Base-by-base conservation (phyloP, 2,888 invertebrate species). In the Bugulina stolonifera region DNA sequence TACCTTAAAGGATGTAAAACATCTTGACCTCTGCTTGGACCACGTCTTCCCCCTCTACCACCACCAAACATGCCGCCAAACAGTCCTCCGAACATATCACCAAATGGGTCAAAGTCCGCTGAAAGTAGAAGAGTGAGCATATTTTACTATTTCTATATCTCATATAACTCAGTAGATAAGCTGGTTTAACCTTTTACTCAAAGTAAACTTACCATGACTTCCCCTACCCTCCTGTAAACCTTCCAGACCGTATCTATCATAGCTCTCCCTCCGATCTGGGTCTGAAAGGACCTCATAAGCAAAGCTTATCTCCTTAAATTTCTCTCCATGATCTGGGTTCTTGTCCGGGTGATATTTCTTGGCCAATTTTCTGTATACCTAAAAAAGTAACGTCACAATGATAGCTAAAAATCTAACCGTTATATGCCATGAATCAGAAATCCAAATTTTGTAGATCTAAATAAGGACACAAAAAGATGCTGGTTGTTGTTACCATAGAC, bases 251-350 rank as follows among this genome's bases (percentile, higher is more conserved):
- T 89, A 90, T 79, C 89, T 89, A 84, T 96, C 94, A 83, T 96
- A 96, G 55, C 90, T 87, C 80, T 91, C 89, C 73, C 92, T 88
- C 85, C 94, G 94, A 79, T 92, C 91, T 1, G 92, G 88, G 86
- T 94, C 93, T 18, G 94, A 93, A 72, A 96, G 87, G 69, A 94
- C 90, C 87, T 96, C 95, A 84, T 95, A 94, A 0, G 95, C 95
- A 86, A 92, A 94, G 74, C 93, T 93, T 78, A 96, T 95, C 87
- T 96, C 95, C 85, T 95, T 94, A 82, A 95, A 94, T 87, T 91
- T 93, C 82, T 95, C 94, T 73, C 93, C 94, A 74, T 93, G 91
- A 76, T 91, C 91, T 52, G 92, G 89, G 90, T 88, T 95, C 90
- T 88, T 95, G 90, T 87, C 95, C 88, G 80, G 95, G 85, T 96